These are phyloP conservation scores for Zenarchopterus dispar DNA, from an alignment of 2,797 vertebrate genomes.

Conservation along the genomic window DNA sequence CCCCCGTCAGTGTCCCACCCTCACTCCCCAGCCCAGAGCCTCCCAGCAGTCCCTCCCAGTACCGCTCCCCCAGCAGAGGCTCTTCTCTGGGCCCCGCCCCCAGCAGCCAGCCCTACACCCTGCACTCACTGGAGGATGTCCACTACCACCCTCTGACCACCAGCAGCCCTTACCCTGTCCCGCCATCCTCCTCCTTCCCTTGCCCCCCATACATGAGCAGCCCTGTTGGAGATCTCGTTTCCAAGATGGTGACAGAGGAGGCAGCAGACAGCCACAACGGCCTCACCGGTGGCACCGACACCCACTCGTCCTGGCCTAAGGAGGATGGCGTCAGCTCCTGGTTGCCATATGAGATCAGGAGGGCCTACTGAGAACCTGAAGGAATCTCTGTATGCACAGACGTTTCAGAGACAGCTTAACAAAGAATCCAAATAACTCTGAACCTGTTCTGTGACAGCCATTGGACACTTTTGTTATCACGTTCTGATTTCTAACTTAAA, in stretches of 20 bases:
- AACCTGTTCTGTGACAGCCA: slow-evolving; percentile 11
- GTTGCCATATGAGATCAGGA: slow-evolving; percentile 88
- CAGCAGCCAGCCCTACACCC: slow-evolving; percentile 82
- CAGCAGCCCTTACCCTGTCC: slow-evolving; percentile 72
- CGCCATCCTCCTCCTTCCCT: slow-evolving; percentile 77
- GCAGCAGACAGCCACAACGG: slow-evolving; percentile 65
- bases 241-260: slow-evolving; percentile 84
- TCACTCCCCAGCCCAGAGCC: slow-evolving; percentile 83
- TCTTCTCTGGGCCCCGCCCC: slow-evolving; percentile 69
- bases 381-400: neutral
- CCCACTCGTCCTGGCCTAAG: slow-evolving; percentile 85
- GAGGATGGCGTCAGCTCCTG: slow-evolving; percentile 86
- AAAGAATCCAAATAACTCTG: slow-evolving; percentile 10
- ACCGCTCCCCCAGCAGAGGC: slow-evolving; percentile 81
- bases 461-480: neutral
- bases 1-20: slow-evolving; percentile 58
- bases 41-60: slow-evolving; percentile 75
- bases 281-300: slow-evolving; percentile 53
- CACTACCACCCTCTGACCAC: slow-evolving; percentile 79
- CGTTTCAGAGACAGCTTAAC: slow-evolving; percentile 20
- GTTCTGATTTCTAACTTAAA: neutral
- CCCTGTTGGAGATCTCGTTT: slow-evolving; percentile 78
- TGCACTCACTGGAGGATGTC: slow-evolving; percentile 88
- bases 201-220: slow-evolving; percentile 83
- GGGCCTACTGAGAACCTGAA: slow-evolving; percentile 80